A percentile compares a stretch with the other conserved stretches of the same genome.
Conservation (phyloP, 2,797 vertebrate species). For the Poliocrania exsul region DNA sequence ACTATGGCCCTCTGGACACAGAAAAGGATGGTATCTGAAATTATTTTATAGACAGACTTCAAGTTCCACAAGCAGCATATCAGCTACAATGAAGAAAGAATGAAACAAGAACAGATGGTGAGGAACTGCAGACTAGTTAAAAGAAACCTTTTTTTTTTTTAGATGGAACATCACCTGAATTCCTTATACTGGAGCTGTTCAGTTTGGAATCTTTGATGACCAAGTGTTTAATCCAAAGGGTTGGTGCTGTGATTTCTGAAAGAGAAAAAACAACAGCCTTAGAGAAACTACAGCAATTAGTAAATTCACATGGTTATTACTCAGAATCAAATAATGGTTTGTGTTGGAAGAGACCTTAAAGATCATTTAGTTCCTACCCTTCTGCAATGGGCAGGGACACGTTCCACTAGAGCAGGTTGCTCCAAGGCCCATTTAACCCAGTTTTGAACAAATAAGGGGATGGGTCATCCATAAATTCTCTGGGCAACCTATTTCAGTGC, state of each 20-base stretch:
- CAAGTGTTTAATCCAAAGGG: slow-evolving; percentile 95
- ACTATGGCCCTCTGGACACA: not conserved
- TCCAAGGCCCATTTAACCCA: not conserved
- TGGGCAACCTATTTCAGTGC: not conserved
- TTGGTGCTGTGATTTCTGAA: slow-evolving; percentile 96
- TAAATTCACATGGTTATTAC: not conserved
- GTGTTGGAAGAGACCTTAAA: not conserved
- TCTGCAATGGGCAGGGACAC: not conserved
- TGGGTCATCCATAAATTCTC: not conserved
- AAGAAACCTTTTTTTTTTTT: not conserved
- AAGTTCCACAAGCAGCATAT: not conserved
- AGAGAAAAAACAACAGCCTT: not conserved
- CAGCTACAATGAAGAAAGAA: not conserved
- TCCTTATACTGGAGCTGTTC: slow-evolving; percentile 88
- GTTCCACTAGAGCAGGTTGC: not conserved
- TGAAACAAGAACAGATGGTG: not conserved
- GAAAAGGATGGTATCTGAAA: not conserved
- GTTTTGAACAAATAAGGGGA: not conserved
- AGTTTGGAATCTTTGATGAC: slow-evolving; percentile 90
- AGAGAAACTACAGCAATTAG: not conserved
- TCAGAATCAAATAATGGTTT: not conserved
- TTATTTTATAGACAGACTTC: not conserved
- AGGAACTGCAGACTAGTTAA: not conserved
- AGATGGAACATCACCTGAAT: slow-evolving; percentile 81
- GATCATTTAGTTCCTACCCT: not conserved